Evolutionary conservation across 2,797 vertebrate genomes (phyloP).

Genomic region (Pygocentrus nattereri): DNA sequence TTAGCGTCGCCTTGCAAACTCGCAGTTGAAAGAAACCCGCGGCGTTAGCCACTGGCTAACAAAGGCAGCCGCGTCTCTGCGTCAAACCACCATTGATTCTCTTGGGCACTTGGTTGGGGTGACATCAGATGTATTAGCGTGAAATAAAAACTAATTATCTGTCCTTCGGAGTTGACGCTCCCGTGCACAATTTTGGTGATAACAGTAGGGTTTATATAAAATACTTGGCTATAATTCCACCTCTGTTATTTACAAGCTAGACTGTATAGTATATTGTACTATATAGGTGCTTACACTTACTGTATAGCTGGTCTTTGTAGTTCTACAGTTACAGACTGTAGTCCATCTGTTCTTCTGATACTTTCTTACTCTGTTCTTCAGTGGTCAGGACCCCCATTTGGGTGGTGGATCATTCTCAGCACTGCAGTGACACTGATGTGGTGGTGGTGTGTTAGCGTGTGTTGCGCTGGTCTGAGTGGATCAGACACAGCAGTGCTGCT

Average conservation of each 20-base stretch:
- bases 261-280: too few species aligned
- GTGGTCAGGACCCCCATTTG: too few species aligned
- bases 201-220: neutral
- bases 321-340: too few species aligned
- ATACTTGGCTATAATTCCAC: neutral
- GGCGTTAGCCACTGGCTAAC: conserved; percentile 38
- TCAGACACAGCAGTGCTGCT: too few species aligned
- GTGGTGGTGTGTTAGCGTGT: too few species aligned
- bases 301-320: too few species aligned
- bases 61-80: conserved; percentile 28
- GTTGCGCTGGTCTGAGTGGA: too few species aligned
- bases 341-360: too few species aligned
- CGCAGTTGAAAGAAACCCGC: conserved; percentile 24
- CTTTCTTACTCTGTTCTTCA: too few species aligned
- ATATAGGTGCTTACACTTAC: too few species aligned
- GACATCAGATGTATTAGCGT: conserved; percentile 37
- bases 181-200: neutral
- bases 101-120: conserved; percentile 30
- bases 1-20: conserved; percentile 73
- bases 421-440: too few species aligned
- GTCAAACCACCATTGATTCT: conserved; percentile 42
- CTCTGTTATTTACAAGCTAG: neutral
- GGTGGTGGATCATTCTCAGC: too few species aligned
- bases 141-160: conserved; percentile 42
- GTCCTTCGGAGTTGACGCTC: conserved; percentile 13